Base-by-base conservation (phyloP, 1,140 invertebrate species). In the Frieseomelitta varia region DNA sequence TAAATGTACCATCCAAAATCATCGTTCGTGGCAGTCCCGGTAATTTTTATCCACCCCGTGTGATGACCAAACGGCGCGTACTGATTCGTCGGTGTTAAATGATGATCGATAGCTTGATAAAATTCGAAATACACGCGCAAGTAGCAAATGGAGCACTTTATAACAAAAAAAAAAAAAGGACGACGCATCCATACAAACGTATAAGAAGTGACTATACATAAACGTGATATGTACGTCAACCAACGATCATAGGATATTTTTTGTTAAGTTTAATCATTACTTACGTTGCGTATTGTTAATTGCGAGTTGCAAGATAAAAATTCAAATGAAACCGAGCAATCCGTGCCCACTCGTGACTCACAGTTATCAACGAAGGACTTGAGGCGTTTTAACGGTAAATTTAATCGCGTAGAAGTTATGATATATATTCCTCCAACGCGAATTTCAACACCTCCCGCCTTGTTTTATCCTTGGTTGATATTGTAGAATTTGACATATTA, bases 41-140 rank as follows among this genome's bases (percentile, higher is more conserved):
- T 55, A 55, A 72, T 81, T 76, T 86, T 71, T 68, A 81, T 14
- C 67, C 79, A 81, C 55, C 65, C 83, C n/a, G n/a, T 80, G 74
- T 58, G 27, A 56, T 14, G 53, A 85, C 34, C 79, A 75, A 75
- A 39, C 79, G 27, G 51, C 51, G 72, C 84, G 69, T 85, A 69
- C 56, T 81, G 81, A 85, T 76, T 71, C 39, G 69, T 76, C 53
- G 69, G 63, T 74, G 80, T 74, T 73, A 53, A 56, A 34, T 61
- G 56, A 63, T 77, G 67, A 79, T 79, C 77, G 30, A 84, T 84
- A 73, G 72, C 69, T 74, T 61, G 55, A 75, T 69, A 67, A 81
- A 75, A 55, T 83, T 83, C 47, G 55, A 71, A 61, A 19, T 27
- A 47, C 73, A 39, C n/a, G 53, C 27, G 27, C 34, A 65, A 65